Conservation (phyloP, 2,888 invertebrate genomes). For the Drosophila mayaguana region DNA sequence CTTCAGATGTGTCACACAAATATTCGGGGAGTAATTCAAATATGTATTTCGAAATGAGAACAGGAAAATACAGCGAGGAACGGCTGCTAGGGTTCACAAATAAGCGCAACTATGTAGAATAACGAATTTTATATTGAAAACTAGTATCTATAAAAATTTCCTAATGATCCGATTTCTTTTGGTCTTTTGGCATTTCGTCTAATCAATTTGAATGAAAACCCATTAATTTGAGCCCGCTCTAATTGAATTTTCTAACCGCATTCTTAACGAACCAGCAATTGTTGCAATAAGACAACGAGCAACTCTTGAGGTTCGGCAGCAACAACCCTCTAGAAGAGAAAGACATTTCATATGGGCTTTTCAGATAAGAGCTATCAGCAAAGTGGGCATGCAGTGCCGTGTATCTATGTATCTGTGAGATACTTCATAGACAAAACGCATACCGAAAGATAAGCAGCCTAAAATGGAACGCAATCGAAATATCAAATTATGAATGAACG, state of each 20-base stretch:
- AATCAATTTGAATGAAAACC: not conserved
- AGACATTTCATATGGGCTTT: slow-evolving; percentile 2
- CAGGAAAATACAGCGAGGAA: not conserved
- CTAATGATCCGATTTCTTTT: not conserved
- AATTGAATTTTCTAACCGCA: slow-evolving; percentile 3
- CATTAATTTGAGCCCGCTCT: not conserved
- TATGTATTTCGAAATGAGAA: not conserved
- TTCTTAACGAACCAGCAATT: slow-evolving; percentile 40
- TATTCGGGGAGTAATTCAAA: not conserved
- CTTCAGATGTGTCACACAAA: not conserved
- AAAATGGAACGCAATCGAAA: slow-evolving; percentile 45
- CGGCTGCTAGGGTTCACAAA: not conserved
- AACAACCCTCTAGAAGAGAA: slow-evolving; percentile 36
- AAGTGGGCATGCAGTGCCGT: slow-evolving; percentile 12
- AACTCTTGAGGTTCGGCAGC: slow-evolving; percentile 16
- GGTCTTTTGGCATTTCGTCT: not conserved
- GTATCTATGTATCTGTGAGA: slow-evolving; percentile 44
- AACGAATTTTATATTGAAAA: not conserved
- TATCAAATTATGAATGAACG: slow-evolving; percentile 54
- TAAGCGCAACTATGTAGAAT: not conserved
- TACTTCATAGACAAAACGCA: slow-evolving; percentile 33
- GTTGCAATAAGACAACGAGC: slow-evolving; percentile 40
- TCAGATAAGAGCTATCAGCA: slow-evolving; percentile 53
- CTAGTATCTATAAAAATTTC: too few relatives aligned
- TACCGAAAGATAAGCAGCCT: slow-evolving; percentile 35